Percentiles rank a stretch among this genome's conserved stretches.
Conservation (phyloP, 2,888 invertebrate genomes). For the Tetragonula carbonaria region DNA sequence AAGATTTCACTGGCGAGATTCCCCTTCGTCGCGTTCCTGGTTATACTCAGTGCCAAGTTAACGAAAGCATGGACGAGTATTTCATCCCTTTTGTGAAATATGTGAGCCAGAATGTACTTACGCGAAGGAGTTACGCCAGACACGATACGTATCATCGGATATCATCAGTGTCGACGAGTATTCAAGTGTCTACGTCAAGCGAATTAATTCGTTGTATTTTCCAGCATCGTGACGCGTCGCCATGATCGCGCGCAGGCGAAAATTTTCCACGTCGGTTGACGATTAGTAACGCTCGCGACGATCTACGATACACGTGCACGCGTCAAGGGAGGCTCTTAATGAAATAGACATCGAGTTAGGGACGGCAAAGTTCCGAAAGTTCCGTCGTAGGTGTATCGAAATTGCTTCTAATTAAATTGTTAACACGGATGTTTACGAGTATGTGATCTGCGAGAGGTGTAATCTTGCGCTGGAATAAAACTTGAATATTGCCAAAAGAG, state of each 20-base stretch:
- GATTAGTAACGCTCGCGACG: not conserved
- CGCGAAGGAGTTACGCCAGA: slow-evolving; percentile 52
- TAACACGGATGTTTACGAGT: not conserved
- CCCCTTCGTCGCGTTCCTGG: slow-evolving; percentile 28
- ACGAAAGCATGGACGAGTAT: slow-evolving; percentile 48
- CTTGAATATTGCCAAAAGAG: not conserved
- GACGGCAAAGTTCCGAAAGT: not conserved
- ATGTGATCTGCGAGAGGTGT: not conserved
- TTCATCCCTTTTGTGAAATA: slow-evolving; percentile 52
- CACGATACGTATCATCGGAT: slow-evolving; percentile 55
- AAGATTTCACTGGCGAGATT: slow-evolving; percentile 41
- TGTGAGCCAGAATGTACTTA: slow-evolving; percentile 56
- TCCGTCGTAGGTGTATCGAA: not conserved
- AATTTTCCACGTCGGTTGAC: slow-evolving; percentile 5
- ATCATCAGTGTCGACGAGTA: slow-evolving; percentile 58
- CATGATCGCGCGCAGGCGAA: not conserved
- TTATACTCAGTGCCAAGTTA: slow-evolving; percentile 48
- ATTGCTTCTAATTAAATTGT: not conserved
- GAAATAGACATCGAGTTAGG: not conserved
- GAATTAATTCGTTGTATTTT: slow-evolving; percentile 41
- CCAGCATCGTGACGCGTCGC: not conserved
- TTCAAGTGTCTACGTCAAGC: slow-evolving; percentile 24
- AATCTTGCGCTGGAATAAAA: not conserved
- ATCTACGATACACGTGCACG: not conserved
- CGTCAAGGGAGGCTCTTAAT: not conserved